Conservation (phyloP, 2,797 vertebrate species). For the Novumbra hubbsi region DNA sequence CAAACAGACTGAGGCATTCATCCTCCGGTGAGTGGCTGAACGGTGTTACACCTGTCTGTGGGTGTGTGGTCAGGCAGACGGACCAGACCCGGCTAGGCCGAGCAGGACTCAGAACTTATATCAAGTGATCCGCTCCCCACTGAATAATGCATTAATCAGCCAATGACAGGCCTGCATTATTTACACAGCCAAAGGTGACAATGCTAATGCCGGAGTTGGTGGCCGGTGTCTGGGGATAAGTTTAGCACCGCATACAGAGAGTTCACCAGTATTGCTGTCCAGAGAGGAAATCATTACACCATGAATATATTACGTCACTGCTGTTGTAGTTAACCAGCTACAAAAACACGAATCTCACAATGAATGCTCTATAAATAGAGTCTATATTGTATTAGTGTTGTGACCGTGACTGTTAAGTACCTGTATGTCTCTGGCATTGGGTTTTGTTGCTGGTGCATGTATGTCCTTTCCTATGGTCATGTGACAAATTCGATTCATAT, state of each 20-base stretch:
- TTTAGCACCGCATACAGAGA: not conserved
- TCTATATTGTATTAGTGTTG: not conserved
- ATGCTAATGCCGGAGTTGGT: slow-evolving; percentile 56
- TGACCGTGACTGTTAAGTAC: not conserved
- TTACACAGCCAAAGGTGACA: slow-evolving; percentile 78
- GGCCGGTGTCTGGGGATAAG: slow-evolving; percentile 16
- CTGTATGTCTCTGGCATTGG: not conserved
- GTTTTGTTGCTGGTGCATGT: not conserved
- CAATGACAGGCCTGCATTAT: slow-evolving; percentile 80
- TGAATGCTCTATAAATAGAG: not conserved
- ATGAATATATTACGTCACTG: not conserved
- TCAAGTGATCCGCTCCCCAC: slow-evolving; percentile 64
- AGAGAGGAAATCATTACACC: not conserved
- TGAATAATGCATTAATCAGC: slow-evolving; percentile 83
- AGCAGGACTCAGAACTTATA: slow-evolving; percentile 53
- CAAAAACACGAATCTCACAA: not conserved
- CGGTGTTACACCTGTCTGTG: slow-evolving; percentile 4
- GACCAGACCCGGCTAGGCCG: slow-evolving; percentile 18
- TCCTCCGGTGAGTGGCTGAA: slow-evolving; percentile 9
- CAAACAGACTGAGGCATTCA: slow-evolving; percentile 24
- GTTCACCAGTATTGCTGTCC: not conserved
- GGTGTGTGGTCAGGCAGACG: not conserved
- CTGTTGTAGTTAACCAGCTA: not conserved
- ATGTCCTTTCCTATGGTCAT: not conserved
- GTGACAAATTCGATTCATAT: slow-evolving; percentile 37